phyloP scores from a whole-genome alignment of 64 coral and sea anemone species.

The Platygyra sinensis region DNA sequence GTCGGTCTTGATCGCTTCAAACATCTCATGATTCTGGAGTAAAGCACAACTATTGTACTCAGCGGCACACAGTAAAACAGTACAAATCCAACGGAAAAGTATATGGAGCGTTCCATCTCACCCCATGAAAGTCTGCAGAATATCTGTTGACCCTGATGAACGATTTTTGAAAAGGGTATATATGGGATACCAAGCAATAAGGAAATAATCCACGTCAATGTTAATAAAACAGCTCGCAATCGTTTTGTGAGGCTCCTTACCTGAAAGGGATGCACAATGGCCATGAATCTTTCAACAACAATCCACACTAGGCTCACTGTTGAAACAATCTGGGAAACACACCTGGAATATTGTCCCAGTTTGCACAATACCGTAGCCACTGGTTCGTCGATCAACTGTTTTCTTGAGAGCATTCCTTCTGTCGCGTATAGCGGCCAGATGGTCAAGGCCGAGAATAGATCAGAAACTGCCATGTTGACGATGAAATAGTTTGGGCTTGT shows the following conservation, averaged over 20 bases:
- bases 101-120: neutral
- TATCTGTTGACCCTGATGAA: neutral
- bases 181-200: neutral
- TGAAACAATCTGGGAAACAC: constrained; percentile 10
- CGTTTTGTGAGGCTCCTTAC: neutral
- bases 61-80: neutral
- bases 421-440: constrained; percentile 10
- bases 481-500: constrained; percentile 31
- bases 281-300: constrained; percentile 19
- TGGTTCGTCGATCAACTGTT: neutral
- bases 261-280: constrained; percentile 11
- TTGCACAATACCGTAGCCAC: neutral
- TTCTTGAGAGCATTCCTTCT: neutral
- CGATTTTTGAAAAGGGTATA: neutral
- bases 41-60: neutral
- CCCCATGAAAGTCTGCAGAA: neutral
- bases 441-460: neutral
- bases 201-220: neutral
- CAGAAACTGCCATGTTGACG: constrained; percentile 19
- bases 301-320: neutral
- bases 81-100: neutral
- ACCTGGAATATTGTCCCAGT: neutral
- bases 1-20: neutral
- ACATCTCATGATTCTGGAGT: neutral
- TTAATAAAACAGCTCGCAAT: neutral